Evolutionary conservation across 2,113 vertebrate species (phyloP).

Genomic region (Pseudolaguvia tuberculata): DNA sequence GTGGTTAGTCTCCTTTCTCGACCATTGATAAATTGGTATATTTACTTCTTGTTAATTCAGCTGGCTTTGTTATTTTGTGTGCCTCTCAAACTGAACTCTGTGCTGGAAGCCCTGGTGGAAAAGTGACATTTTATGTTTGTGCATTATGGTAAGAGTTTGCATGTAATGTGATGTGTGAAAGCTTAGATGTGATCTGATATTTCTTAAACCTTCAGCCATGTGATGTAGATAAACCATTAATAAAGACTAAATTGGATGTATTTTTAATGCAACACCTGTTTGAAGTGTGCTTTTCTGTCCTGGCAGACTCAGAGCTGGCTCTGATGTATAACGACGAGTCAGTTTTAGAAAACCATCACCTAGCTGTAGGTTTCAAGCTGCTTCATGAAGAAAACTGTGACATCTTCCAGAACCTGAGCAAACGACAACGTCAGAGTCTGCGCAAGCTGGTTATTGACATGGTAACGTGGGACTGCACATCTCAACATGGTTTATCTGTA

Average conservation of each 20-base stretch:
- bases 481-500: no score
- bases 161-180: no score
- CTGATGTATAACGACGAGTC: conserved; percentile 96
- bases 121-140: no score
- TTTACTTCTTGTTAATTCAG: no score
- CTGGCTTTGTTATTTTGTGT: no score
- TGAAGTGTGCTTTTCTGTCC: background rate
- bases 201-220: background rate
- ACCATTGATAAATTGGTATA: no score
- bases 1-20: no score
- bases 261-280: background rate
- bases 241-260: no score
- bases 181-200: background rate
- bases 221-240: background rate
- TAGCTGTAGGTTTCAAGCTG: conserved; percentile 92
- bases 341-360: conserved; percentile 89
- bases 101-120: no score
- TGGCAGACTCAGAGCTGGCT: conserved; percentile 86
- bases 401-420: conserved; percentile 90
- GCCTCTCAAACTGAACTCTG: no score
- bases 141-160: background rate
- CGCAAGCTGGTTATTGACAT: conserved; percentile 94
- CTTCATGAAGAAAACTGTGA: conserved; percentile 93
- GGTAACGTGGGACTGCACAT: conserved; percentile 59
- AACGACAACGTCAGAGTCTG: conserved; percentile 83